A percentile compares a stretch with the other conserved stretches of the same genome.
These are phyloP conservation scores for Lasiurus borealis DNA, from an alignment of 2,113 vertebrate genomes.

Conservation along the genomic window DNA sequence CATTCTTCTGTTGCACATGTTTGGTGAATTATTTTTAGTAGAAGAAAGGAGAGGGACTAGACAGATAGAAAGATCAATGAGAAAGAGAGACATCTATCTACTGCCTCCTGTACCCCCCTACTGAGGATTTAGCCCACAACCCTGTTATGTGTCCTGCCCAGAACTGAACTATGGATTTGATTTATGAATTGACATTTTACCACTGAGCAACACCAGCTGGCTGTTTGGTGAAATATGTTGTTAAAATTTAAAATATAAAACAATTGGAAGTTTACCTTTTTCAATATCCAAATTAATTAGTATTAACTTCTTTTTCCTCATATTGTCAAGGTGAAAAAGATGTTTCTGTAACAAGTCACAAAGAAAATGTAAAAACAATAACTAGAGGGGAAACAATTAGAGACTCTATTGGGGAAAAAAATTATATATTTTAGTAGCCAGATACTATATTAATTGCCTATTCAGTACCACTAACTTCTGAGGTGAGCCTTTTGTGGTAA, in stretches of 20 bases:
- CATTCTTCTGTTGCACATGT: neutral
- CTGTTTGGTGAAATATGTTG: neutral
- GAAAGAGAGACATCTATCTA: no score
- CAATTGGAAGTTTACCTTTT: neutral
- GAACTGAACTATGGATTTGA: no score
- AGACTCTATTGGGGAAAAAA: neutral
- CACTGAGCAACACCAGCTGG: no score
- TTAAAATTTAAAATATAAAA: slow-evolving; percentile 8
- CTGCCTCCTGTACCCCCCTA: no score
- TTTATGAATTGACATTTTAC: no score
- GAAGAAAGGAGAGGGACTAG: no score
- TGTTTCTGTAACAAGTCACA: slow-evolving; percentile 16
- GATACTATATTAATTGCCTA: neutral
- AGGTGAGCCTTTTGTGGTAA: neutral
- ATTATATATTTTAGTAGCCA: neutral
- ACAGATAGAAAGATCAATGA: no score
- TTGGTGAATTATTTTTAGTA: neutral
- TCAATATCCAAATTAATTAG: neutral
- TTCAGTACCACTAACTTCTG: neutral
- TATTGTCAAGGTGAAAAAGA: rapidly evolving
- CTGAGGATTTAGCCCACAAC: no score
- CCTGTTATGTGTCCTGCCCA: no score
- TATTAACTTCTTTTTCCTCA: neutral
- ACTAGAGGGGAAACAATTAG: neutral
- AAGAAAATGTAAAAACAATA: neutral